Evolutionary conservation across 2,113 vertebrate species (phyloP), one percentile per base, ranked within the genome.

Genomic region (Copsychus sechellarum): DNA sequence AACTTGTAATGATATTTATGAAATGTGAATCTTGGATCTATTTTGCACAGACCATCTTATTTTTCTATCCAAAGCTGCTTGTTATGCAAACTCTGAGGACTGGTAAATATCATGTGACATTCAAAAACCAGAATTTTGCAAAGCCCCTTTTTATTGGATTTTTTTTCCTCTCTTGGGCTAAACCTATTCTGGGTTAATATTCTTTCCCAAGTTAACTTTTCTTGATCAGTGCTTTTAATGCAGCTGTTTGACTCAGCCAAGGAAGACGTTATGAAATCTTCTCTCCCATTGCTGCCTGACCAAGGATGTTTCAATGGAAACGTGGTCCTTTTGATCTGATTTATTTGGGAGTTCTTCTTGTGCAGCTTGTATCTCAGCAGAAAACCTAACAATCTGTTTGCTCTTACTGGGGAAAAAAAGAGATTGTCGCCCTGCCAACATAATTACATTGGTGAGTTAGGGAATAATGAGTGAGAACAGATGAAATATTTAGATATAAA

Each of bases 401-500:
- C 3, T 47, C 66, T 95, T 94, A 89, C 74, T 81, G 74, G 42
- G 47, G 53, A 73, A 91, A 58, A 58, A 61, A 95, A 91, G 77
- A 91, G 64, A 80, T 4, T 88, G 93, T 93, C 12, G 1, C 84
- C 84, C 88, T 91, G 90, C 96, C 96, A 96, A 29, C 87, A n/a
- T 87, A 92, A 95, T 92, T 95, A 91, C 85, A 90, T 54, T 95
- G 94, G 92, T 94, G 87, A 93, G 78, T 85, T 94, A 69, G 74
- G 87, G 84, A 95, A 95, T 91, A 95, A 92, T 42, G 81, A 95
- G 74, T 62, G 90, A 96, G 95, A 95, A 85, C 91, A 95, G 87
- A 96, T 90, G 85, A 97, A 97, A 96, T 94, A 93, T 93, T 96
- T 90, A 86, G 90, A 92, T 95, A 95, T 91, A 97, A 97, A 97